phyloP scores from a whole-genome alignment of 2,888 invertebrate species.

The Venusia cambrica region DNA sequence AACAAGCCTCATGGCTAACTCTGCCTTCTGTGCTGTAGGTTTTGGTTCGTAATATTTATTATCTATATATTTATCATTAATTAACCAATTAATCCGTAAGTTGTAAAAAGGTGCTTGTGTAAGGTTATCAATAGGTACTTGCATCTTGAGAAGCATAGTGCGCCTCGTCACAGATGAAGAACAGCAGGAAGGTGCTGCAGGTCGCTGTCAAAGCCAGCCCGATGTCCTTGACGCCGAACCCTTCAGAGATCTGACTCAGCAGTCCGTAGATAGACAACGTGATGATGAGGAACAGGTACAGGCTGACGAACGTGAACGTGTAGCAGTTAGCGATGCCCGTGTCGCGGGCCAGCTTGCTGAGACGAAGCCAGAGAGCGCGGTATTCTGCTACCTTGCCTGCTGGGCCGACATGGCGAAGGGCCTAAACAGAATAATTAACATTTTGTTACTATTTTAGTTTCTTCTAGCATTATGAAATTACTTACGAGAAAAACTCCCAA shows the following conservation, averaged over 20 bases:
- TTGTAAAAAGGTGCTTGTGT: background rate
- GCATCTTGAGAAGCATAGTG: conserved; percentile 88
- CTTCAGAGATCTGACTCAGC: conserved; percentile 86
- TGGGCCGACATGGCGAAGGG: conserved; percentile 85
- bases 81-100: no score
- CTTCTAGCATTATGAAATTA: no score
- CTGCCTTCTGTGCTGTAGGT: no score
- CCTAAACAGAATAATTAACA: conserved; percentile 45
- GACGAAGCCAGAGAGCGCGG: conserved; percentile 85
- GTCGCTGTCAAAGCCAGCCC: conserved; percentile 85
- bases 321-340: conserved; percentile 86
- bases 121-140: conserved; percentile 40
- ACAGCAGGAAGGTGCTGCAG: conserved; percentile 84
- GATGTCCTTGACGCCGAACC: conserved; percentile 87
- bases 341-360: conserved; percentile 84
- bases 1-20: no score
- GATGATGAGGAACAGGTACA: conserved; percentile 86
- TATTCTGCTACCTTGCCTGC: conserved; percentile 86
- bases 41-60: no score
- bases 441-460: no score
- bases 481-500: no score
- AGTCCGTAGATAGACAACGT: conserved; percentile 88
- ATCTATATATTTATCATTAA: no score
- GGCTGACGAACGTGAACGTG: conserved; percentile 84
- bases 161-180: conserved; percentile 87